Conservation (phyloP, 2,888 invertebrate genomes). For the Trichacis sp. region DNA sequence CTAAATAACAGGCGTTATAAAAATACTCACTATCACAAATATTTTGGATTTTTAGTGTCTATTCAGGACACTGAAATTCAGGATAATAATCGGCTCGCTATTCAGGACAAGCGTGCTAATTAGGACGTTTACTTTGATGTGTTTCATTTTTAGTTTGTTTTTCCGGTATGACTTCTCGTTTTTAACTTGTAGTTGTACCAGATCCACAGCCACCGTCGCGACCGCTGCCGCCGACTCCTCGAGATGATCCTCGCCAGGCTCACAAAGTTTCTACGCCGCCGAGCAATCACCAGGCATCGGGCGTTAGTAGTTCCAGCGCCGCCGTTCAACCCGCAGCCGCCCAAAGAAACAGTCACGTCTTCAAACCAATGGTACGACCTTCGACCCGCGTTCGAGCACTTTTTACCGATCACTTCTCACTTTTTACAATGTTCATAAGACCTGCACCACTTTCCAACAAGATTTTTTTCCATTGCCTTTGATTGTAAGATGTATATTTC, state of each 20-base stretch:
- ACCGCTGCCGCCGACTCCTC: conserved; percentile 87
- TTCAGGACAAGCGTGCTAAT: too few relatives aligned
- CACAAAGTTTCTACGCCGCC: conserved; percentile 67
- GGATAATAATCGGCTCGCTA: too few relatives aligned
- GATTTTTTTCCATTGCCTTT: conserved; percentile 4
- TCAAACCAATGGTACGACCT: conserved; percentile 85
- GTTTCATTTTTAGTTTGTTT: background rate
- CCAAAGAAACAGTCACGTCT: conserved; percentile 87
- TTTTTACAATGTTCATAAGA: conserved; percentile 22
- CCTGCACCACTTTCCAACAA: conserved; percentile 19
- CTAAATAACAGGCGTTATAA: too few relatives aligned
- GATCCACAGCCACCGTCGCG: conserved; percentile 87
- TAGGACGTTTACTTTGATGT: too few relatives aligned
- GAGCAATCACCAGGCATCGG: conserved; percentile 61
- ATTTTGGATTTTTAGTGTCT: too few relatives aligned
- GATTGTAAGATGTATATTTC: background rate
- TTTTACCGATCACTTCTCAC: too few relatives aligned
- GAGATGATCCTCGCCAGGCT: conserved; percentile 71
- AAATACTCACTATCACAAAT: too few relatives aligned
- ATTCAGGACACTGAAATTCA: too few relatives aligned
- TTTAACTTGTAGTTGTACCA: conserved; percentile 76
- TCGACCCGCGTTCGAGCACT: conserved; percentile 23
- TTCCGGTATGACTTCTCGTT: conserved; percentile 21
- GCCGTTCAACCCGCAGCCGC: conserved; percentile 72
- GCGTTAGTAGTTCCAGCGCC: conserved; percentile 59